These are phyloP conservation scores for Scaptomyza tumidula DNA, from an alignment of 2,888 invertebrate species.

Conservation along the genomic window DNA sequence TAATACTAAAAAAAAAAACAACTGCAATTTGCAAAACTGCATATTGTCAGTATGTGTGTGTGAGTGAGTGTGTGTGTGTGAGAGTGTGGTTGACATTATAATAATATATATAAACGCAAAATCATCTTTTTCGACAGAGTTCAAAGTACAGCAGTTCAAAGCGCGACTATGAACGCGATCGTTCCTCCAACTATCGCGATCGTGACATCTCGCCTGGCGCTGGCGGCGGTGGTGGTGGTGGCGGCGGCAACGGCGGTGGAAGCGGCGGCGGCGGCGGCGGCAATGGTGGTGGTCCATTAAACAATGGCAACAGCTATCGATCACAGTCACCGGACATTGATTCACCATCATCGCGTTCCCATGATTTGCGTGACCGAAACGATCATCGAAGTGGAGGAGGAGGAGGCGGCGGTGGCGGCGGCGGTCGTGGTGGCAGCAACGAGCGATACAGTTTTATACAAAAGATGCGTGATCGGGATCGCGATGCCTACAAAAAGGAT, in stretches of 20 bases:
- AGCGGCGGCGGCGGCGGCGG: constrained; percentile 69
- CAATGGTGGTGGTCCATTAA: constrained; percentile 69
- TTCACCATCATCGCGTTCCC: constrained; percentile 86
- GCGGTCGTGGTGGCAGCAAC: constrained; percentile 84
- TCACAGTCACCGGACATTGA: constrained; percentile 91
- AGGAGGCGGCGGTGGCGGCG: constrained; percentile 55
- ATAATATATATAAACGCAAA: constrained; percentile 4
- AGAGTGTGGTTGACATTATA: background rate
- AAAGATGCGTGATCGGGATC: constrained; percentile 87
- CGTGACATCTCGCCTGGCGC: constrained; percentile 83
- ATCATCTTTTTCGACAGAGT: constrained; percentile 86
- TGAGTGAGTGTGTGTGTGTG: background rate
- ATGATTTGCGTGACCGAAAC: constrained; percentile 82
- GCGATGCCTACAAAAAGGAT: constrained; percentile 96
- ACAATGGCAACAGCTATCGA: constrained; percentile 89
- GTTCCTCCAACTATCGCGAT: constrained; percentile 84
- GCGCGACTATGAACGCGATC: constrained; percentile 87
- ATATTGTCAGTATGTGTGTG: background rate
- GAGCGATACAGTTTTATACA: constrained; percentile 85
- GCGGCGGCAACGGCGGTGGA: constrained; percentile 60
- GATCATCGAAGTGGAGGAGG: constrained; percentile 70
- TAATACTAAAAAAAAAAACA: background rate
- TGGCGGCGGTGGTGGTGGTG: constrained; percentile 69
- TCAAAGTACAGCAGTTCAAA: constrained; percentile 92
- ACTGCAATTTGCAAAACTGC: background rate